Evolutionary conservation across 1,140 invertebrate species (phyloP).

Genomic region (Drosophila ananassae): DNA sequence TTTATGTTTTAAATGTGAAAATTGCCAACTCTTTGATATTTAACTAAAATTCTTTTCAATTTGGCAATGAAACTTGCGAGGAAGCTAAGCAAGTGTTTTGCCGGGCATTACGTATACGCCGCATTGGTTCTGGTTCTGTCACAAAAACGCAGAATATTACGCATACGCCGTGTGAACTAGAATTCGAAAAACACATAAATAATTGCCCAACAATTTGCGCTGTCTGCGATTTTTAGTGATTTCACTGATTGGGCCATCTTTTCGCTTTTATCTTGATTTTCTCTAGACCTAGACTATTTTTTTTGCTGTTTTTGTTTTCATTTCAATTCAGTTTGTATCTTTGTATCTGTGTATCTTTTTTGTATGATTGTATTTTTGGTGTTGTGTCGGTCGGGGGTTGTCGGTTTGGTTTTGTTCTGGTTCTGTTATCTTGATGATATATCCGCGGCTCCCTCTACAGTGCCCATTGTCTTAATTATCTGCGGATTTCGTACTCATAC

Average conservation of each 20-base stretch:
- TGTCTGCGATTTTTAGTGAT: constrained; percentile 75
- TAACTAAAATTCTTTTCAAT: constrained; percentile 3
- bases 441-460: constrained; percentile 15
- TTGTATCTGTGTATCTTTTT: constrained; percentile 2
- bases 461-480: constrained; percentile 75
- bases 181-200: constrained; percentile 61
- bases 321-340: constrained; percentile 1
- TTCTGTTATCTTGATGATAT: constrained; percentile 32
- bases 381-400: not conserved
- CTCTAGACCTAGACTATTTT: not conserved
- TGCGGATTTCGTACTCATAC: constrained; percentile 55
- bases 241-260: constrained; percentile 51
- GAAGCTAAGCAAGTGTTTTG: not conserved
- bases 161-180: constrained; percentile 32
- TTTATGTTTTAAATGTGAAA: constrained; percentile 11
- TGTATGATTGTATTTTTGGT: not conserved
- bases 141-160: constrained; percentile 22
- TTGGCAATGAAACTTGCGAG: constrained; percentile 5
- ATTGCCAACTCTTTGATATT: constrained; percentile 13
- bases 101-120: constrained; percentile 37
- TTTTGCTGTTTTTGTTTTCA: not conserved
- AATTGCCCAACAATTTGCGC: constrained; percentile 80
- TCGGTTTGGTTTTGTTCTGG: constrained; percentile 5
- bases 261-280: constrained; percentile 7
- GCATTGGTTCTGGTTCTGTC: constrained; percentile 21